A percentile compares a stretch with the other conserved stretches of the same genome.
Evolutionary conservation across 2,888 invertebrate genomes (phyloP).

Genomic region (Ennomos fuscantarius): DNA sequence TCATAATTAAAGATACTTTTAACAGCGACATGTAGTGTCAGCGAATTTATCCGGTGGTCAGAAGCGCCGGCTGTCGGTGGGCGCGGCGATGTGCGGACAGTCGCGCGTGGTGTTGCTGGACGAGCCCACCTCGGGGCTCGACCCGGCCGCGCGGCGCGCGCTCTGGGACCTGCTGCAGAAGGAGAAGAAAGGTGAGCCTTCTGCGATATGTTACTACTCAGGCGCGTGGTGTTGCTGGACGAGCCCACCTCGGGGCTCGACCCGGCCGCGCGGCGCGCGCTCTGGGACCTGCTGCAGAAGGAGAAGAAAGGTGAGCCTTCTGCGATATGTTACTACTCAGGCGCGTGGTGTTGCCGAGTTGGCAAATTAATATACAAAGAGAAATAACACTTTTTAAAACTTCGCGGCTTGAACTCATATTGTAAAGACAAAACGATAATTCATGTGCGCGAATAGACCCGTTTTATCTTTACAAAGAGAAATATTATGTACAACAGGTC

Average conservation of each 20-base stretch:
- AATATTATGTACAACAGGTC: slow-evolving; percentile 65
- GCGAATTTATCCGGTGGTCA: slow-evolving; percentile 95
- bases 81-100: slow-evolving; percentile 94
- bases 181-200: slow-evolving; percentile 85
- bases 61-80: slow-evolving; percentile 95
- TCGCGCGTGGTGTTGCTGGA: slow-evolving; percentile 90
- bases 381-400: slow-evolving; percentile 10
- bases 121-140: slow-evolving; percentile 96
- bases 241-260: too few species aligned
- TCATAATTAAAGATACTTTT: slow-evolving; percentile 30
- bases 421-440: too few species aligned
- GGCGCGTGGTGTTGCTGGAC: too few species aligned
- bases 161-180: slow-evolving; percentile 94
- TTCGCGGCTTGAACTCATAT: too few species aligned
- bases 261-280: too few species aligned
- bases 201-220: too few species aligned
- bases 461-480: slow-evolving; percentile 66
- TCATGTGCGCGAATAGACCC: slow-evolving; percentile 95
- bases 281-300: too few species aligned
- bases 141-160: slow-evolving; percentile 94
- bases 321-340: too few species aligned
- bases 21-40: slow-evolving; percentile 82
- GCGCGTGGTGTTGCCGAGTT: too few species aligned
- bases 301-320: too few species aligned
- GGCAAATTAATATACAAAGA: too few species aligned